Percentiles rank a stretch among this genome's conserved stretches.
Conservation (phyloP, 2,888 invertebrate genomes). For the Napeogenes sylphis region DNA sequence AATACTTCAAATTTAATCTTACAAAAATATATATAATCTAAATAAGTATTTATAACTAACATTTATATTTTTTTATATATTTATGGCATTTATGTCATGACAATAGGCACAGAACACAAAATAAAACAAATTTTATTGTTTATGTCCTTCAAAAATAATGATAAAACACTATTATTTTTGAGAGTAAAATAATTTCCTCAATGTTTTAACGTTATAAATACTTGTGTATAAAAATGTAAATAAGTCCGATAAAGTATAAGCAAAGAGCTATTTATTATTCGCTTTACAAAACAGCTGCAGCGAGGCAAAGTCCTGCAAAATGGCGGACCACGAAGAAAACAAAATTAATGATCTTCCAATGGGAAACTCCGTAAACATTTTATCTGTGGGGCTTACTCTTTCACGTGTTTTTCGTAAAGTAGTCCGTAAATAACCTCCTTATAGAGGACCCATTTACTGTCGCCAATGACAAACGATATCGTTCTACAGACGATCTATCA, state of each 20-base stretch:
- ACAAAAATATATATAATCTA: too few species aligned
- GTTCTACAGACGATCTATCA: slow-evolving; percentile 61
- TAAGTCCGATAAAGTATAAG: slow-evolving; percentile 22
- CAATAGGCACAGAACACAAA: too few species aligned
- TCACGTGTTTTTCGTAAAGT: slow-evolving; percentile 58
- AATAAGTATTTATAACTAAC: too few species aligned
- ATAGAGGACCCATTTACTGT: slow-evolving; percentile 65
- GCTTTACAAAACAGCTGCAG: slow-evolving; percentile 34
- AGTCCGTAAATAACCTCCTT: slow-evolving; percentile 62
- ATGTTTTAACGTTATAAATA: too few species aligned
- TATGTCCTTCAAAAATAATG: too few species aligned
- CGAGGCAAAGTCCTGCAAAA: slow-evolving; percentile 33
- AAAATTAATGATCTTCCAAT: slow-evolving; percentile 66
- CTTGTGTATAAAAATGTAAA: slow-evolving; percentile 19
- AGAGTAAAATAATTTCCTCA: too few species aligned
- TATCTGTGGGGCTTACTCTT: slow-evolving; percentile 57
- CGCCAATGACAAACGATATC: slow-evolving; percentile 66
- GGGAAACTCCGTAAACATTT: slow-evolving; percentile 55
- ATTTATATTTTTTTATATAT: too few species aligned
- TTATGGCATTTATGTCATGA: too few species aligned
- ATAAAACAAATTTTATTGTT: too few species aligned
- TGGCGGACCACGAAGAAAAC: slow-evolving; percentile 36
- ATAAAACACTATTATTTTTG: too few species aligned
- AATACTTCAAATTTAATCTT: too few species aligned
- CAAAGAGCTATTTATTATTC: slow-evolving; percentile 32